Conservation (phyloP, 2,888 invertebrate species). For the Lathronympha strigana region DNA sequence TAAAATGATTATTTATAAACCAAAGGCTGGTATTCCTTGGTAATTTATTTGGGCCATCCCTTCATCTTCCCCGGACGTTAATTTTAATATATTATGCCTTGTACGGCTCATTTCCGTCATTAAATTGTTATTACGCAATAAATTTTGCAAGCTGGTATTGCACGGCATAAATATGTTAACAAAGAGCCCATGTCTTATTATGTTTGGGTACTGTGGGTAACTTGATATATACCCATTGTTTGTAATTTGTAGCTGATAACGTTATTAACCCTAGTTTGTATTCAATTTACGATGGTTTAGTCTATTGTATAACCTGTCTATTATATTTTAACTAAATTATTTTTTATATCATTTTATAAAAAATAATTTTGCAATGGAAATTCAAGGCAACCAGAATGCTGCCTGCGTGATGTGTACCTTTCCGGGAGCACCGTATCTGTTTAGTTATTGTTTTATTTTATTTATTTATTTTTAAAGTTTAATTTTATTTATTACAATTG, state of each 20-base stretch:
- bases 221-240: conserved; percentile 27
- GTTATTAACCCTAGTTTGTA: conserved; percentile 9
- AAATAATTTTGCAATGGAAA: no score
- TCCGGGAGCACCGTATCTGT: no score
- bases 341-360: no score
- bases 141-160: conserved; percentile 58
- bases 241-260: conserved; percentile 26
- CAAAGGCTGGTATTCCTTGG: conserved; percentile 47
- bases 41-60: conserved; percentile 59
- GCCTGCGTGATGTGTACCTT: no score
- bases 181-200: conserved; percentile 43
- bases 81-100: conserved; percentile 61
- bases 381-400: no score
- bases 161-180: conserved; percentile 44
- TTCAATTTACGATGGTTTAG: background rate
- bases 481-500: no score
- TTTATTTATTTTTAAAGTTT: no score
- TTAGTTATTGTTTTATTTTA: no score
- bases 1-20: conserved; percentile 35
- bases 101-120: conserved; percentile 59
- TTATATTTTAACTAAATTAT: background rate
- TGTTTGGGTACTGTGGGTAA: conserved; percentile 29
- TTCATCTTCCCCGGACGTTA: conserved; percentile 57
- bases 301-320: background rate
- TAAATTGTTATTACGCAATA: conserved; percentile 64